A percentile compares a stretch with the other conserved stretches of the same genome.
These are phyloP conservation scores for Pachypanchax playfairii DNA, from an alignment of 2,113 vertebrate species.

Conservation along the genomic window DNA sequence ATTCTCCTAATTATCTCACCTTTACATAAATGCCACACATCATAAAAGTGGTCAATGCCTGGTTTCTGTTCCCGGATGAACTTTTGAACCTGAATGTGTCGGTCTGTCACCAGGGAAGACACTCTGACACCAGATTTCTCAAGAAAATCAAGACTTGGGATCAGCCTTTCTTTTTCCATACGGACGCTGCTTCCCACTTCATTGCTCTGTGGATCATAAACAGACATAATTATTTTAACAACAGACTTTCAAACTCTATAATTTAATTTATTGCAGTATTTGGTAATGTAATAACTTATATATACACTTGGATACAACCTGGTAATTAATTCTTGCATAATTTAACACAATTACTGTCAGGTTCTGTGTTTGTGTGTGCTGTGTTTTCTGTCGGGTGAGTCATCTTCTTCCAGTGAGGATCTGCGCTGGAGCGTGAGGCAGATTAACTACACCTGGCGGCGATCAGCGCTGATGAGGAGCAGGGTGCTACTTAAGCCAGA, in stretches of 20 bases:
- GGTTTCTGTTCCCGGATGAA: background rate
- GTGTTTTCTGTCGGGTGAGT: too few relatives aligned
- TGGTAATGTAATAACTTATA: background rate
- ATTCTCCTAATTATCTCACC: background rate
- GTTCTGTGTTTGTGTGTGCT: too few relatives aligned
- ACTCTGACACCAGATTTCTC: background rate
- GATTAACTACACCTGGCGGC: too few relatives aligned
- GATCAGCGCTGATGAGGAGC: too few relatives aligned
- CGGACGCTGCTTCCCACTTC: background rate
- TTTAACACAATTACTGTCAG: too few relatives aligned
- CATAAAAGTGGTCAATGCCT: background rate
- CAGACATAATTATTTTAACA: background rate
- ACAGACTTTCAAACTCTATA: too few relatives aligned
- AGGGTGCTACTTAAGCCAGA: too few relatives aligned
- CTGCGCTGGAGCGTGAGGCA: too few relatives aligned
- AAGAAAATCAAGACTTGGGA: background rate
- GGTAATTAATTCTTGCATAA: background rate
- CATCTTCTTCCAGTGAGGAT: too few relatives aligned
- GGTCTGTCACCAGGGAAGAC: background rate
- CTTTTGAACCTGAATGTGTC: background rate
- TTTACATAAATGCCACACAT: background rate
- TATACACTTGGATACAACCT: background rate
- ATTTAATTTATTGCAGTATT: background rate
- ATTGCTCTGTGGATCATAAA: background rate
- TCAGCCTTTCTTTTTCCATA: background rate